Percentiles rank a stretch among this genome's conserved stretches.
Evolutionary conservation across 2,113 vertebrate species (phyloP).

Genomic region (Dicaeum eximium): DNA sequence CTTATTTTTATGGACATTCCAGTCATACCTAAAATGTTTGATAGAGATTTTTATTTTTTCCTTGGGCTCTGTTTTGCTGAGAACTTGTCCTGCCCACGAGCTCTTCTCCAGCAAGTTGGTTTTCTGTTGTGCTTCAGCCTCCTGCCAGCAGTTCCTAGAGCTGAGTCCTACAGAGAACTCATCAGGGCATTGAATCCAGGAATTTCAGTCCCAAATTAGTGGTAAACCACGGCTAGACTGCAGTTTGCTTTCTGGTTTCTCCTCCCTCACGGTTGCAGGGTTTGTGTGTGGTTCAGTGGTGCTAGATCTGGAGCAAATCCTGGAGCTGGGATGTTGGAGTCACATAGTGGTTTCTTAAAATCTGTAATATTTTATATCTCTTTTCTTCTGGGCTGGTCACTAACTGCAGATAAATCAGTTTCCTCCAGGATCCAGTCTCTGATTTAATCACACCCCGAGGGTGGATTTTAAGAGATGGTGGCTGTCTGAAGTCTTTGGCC

Average conservation of each 20-base stretch:
- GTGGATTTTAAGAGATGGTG: background rate
- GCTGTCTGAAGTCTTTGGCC: background rate
- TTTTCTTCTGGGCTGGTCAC: background rate
- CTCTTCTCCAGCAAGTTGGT: background rate
- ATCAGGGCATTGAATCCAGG: background rate
- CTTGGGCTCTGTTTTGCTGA: background rate
- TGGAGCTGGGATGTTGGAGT: background rate
- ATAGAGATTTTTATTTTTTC: background rate
- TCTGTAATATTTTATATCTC: accelerated
- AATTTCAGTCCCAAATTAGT: background rate
- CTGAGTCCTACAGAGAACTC: background rate
- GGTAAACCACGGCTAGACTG: background rate
- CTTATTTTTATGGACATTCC: conserved; percentile 45
- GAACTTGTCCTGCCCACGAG: background rate
- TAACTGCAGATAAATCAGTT: background rate
- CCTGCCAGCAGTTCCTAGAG: background rate
- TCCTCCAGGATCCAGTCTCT: background rate
- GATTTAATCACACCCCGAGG: background rate
- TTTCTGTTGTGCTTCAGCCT: background rate
- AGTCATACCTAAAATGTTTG: background rate
- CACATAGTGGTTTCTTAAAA: background rate
- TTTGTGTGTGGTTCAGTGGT: background rate
- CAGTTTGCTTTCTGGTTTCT: background rate
- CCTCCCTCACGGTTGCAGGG: background rate
- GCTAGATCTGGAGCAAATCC: background rate